Evolutionary conservation across 2,797 vertebrate genomes (phyloP), one percentile per base, ranked within the genome.

Genomic region (Arnoldichthys spilopterus): DNA sequence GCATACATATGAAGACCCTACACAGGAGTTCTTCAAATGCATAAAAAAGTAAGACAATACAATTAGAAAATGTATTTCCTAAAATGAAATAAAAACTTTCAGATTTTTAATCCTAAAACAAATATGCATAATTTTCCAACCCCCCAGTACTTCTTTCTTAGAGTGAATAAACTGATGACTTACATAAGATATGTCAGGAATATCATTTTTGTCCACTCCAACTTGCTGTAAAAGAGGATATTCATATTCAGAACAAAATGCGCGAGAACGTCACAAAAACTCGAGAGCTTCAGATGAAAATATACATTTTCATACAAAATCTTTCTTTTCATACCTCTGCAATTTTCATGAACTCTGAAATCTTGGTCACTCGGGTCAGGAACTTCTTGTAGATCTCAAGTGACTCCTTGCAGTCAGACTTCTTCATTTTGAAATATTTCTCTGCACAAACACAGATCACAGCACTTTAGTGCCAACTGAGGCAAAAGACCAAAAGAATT

Each of bases 351-450:
- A 99, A 99, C 87, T 99, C 98, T 68, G 97, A 97, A 15, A 99
- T 98, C 86, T 98, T 96, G 20, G 98, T 98, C 94, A 99, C 98
- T 89, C 98, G 94, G 79, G 96, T 99, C 86, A 99, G 91, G 93
- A 99, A 99, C 85, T 96, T 94, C 89, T 99, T 99, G 90, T 99
- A 99, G 91, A 99, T 99, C 94, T 99, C 98, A 90, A 99, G 90
- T 47, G 96, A 96, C 74, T 99, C 98, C 94, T 99, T 99, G 90
- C 98, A 99, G 49, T 99, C 98, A 49, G 95, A 95, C 88, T 98
- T 99, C 92, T 99, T 99, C 98, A 99, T 99, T 93, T 99, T 98
- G 92, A 99, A 99, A 92, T 98, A 99, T 91, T 99, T 99, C 93
- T 99, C 98, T 99, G 12, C 18, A 59, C n/a, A 58, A 70, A 70